phyloP scores from a whole-genome alignment of 2,888 invertebrate genomes.

The Tethea ocularis region DNA sequence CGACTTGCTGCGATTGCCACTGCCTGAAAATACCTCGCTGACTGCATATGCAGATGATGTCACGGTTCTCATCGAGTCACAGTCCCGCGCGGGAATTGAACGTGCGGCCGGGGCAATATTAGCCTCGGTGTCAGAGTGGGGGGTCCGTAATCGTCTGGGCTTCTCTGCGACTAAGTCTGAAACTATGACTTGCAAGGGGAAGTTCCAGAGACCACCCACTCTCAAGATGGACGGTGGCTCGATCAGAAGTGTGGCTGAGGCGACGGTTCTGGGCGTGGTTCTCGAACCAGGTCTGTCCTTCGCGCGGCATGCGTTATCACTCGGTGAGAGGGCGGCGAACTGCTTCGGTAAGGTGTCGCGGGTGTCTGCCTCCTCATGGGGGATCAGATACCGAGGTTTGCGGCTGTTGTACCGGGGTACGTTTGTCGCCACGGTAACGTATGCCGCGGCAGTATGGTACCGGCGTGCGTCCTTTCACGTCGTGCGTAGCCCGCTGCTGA shows the following conservation, averaged over 20 bases:
- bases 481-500: conserved; percentile 22
- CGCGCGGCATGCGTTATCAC: conserved; percentile 18
- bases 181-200: conserved; percentile 23
- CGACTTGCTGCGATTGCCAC: conserved; percentile 30
- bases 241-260: conserved; percentile 2
- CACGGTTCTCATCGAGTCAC: conserved; percentile 27
- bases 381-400: conserved; percentile 25
- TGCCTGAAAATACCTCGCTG: conserved; percentile 16
- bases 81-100: conserved; percentile 21
- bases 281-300: conserved; percentile 21
- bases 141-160: conserved; percentile 18
- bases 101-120: conserved; percentile 11
- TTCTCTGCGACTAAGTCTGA: conserved; percentile 31
- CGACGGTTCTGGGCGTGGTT: conserved; percentile 21
- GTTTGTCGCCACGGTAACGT: conserved; percentile 12
- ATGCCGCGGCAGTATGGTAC: too few species aligned
- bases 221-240: conserved; percentile 10
- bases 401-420: conserved; percentile 17
- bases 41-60: conserved; percentile 37
- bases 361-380: conserved; percentile 35
- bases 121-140: conserved; percentile 17
- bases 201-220: conserved; percentile 7
- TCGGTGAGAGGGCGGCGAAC: conserved; percentile 24
- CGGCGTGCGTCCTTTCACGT: conserved; percentile 12
- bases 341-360: conserved; percentile 33